Conservation (phyloP, 2,888 invertebrate species). For the Cynaeus angustus region DNA sequence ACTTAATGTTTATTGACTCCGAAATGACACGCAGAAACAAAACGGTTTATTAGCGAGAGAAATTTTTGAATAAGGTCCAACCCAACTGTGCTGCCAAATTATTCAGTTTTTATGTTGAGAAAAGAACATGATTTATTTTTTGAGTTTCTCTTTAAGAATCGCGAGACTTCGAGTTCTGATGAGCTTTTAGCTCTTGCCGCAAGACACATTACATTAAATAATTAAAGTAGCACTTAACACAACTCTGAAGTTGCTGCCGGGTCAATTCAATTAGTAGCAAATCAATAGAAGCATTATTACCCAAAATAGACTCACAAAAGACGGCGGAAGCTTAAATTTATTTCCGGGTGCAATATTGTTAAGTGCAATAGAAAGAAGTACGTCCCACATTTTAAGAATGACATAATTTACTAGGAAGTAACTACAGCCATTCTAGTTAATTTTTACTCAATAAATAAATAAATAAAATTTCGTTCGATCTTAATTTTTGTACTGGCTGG, state of each 20-base stretch:
- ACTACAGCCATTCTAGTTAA: no score
- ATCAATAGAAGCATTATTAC: conserved; percentile 14
- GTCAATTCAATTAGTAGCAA: conserved; percentile 16
- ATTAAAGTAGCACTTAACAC: conserved; percentile 37
- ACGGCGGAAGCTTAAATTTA: neutral
- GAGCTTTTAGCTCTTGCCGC: conserved; percentile 32
- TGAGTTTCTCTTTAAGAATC: neutral
- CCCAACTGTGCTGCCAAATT: conserved; percentile 18
- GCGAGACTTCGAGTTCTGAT: conserved; percentile 17
- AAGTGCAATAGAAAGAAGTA: no score
- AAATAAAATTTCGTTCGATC: no score
- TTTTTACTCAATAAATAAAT: no score
- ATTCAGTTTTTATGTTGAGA: conserved; percentile 9
- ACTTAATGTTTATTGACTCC: conserved; percentile 28
- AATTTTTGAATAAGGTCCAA: conserved; percentile 25
- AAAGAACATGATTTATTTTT: conserved; percentile 13
- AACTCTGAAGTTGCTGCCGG: neutral
- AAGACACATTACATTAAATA: conserved; percentile 25
- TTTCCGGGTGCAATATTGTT: no score
- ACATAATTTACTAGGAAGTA: no score
- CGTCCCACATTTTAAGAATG: no score
- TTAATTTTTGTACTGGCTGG: no score
- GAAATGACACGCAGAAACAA: conserved; percentile 11
- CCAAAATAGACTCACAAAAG: neutral
- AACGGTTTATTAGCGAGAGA: conserved; percentile 34